Base-by-base conservation (phyloP, 2,888 invertebrate genomes). In the Conus canariensis region DNA sequence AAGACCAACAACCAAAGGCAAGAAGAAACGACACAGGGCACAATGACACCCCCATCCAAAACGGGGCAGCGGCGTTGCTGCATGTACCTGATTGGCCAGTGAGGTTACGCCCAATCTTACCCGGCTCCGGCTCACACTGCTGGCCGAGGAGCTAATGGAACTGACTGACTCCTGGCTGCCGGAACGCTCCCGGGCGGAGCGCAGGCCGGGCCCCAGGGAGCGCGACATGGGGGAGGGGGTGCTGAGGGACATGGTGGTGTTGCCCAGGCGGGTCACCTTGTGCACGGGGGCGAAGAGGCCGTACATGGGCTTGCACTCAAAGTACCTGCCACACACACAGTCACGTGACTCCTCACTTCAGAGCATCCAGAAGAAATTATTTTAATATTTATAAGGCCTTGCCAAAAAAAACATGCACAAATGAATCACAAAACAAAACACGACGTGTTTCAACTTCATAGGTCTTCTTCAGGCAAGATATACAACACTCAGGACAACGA, bases 281-380 rank as follows among this genome's bases (percentile, higher is more conserved):
- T 98, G 97, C 90, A 98, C 97, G 3, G 99, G 99, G 58, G 99
- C 98, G 97, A 99, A 99, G 91, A 99, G 97, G 3, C 99, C 99
- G 96, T 98, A 98, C 95, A 98, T 98, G 77, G 98, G 98, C 92
- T 97, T 97, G 96, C 99, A 99, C 93, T 98, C 98, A 97, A 99
- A 99, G 97, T 99, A 99, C 97, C 99, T 96, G 93, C 22, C 86
- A 90, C 86, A n/a, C 86, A 90, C 86, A n/a, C 90, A 85, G 85
- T 89, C 60, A 16, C 25, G 60, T 64, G 60, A 45, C 45, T 45
- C 45, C 3, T 45, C 45, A 45, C 45, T 45, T 45, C 45, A 45
- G 2, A 45, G 45, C 45, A 45, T 45, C 45, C 45, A 45, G 45
- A 4, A 45, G 45, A 45, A 45, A 45, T 45, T 45, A 2, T 45